These are phyloP conservation scores for Amphibalanus amphitrite DNA, from an alignment of 1,140 invertebrate genomes.

Conservation along the genomic window DNA sequence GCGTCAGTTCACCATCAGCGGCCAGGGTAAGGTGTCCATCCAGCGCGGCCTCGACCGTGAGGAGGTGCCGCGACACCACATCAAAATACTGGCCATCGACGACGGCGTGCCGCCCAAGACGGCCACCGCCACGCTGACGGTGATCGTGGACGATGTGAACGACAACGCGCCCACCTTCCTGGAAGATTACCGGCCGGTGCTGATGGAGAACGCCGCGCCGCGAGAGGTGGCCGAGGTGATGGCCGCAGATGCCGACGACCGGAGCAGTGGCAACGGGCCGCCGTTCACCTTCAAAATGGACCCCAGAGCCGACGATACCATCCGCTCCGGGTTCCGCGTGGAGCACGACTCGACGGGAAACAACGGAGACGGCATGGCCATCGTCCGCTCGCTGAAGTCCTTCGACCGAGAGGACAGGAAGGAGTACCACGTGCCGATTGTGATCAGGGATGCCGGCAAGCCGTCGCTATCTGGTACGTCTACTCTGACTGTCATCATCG, in stretches of 20 bases:
- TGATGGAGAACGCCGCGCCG: conserved; percentile 73
- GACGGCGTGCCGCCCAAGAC: conserved; percentile 85
- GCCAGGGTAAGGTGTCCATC: conserved; percentile 75
- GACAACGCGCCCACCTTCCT: conserved; percentile 49
- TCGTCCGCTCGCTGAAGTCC: conserved; percentile 67
- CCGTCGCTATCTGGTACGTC: conserved; percentile 79
- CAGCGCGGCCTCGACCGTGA: conserved; percentile 47
- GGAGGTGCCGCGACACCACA: conserved; percentile 78
- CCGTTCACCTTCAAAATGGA: conserved; percentile 86
- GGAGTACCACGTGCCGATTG: conserved; percentile 83
- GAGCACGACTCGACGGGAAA: conserved; percentile 89
- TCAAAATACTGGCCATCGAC: conserved; percentile 88
- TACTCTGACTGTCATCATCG: conserved; percentile 76
- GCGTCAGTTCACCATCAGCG: conserved; percentile 76
- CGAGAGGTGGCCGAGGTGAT: conserved; percentile 81
- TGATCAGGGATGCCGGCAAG: conserved; percentile 80
- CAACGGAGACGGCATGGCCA: conserved; percentile 88
- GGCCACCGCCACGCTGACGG: conserved; percentile 83
- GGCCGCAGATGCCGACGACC: conserved; percentile 85
- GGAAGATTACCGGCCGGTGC: conserved; percentile 68
- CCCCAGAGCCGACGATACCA: conserved; percentile 77
- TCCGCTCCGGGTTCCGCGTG: conserved; percentile 80
- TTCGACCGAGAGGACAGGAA: conserved; percentile 92
- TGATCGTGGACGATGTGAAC: conserved; percentile 91
- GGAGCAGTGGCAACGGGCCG: conserved; percentile 83